Evolutionary conservation across 2,888 invertebrate species (phyloP).

Genomic region (Dryocosmus kuriphilus): DNA sequence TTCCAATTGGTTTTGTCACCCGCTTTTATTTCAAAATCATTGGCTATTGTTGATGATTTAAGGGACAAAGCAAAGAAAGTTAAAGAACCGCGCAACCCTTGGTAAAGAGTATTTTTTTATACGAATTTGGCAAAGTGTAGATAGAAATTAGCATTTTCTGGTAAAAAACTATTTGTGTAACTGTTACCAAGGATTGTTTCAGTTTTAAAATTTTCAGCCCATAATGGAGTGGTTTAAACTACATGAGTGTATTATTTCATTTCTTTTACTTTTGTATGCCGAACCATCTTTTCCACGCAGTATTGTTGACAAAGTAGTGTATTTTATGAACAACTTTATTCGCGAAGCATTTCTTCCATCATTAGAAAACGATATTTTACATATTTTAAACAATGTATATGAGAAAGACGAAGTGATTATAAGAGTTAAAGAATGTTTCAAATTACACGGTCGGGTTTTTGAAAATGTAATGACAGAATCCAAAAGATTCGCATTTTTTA

Average conservation of each 20-base stretch:
- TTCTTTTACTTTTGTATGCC: constrained; percentile 48
- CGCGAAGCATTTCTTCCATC: constrained; percentile 41
- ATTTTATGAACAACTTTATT: constrained; percentile 45
- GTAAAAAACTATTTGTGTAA: too few relatives aligned
- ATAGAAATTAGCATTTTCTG: too few relatives aligned
- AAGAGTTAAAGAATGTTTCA: constrained; percentile 42
- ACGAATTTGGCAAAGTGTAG: too few relatives aligned
- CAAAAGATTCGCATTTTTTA: constrained; percentile 30
- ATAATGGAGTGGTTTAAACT: not conserved
- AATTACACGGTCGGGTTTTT: constrained; percentile 42
- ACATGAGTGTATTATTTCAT: constrained; percentile 42
- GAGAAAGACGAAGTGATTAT: constrained; percentile 41
- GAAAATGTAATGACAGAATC: constrained; percentile 43
- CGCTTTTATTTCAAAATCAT: not conserved
- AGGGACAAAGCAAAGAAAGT: not conserved
- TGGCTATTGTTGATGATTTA: not conserved
- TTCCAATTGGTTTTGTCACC: not conserved
- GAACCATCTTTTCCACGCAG: constrained; percentile 48
- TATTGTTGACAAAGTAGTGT: constrained; percentile 46
- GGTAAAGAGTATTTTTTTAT: too few relatives aligned
- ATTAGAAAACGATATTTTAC: constrained; percentile 46
- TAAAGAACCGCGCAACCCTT: not conserved
- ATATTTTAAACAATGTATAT: constrained; percentile 42
- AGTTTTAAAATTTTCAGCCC: not conserved
- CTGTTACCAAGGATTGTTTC: too few relatives aligned